Evolutionary conservation across 2,797 vertebrate species (phyloP), one percentile per base, ranked within the genome.

Genomic region (Sebastiscus tertius): DNA sequence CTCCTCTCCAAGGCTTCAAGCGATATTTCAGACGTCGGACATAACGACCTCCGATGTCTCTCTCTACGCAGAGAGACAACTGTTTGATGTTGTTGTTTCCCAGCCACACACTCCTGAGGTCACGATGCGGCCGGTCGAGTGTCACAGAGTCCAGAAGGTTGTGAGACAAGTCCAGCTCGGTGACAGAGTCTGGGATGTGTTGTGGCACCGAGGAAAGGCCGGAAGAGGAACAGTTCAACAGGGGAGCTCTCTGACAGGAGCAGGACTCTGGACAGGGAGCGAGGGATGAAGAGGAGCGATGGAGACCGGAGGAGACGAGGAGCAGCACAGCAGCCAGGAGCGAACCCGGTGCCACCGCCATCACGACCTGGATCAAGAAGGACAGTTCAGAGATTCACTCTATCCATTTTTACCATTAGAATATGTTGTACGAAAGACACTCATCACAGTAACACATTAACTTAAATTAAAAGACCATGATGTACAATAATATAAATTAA

Each of bases 161-260:
- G 62, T 95, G 88, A 56, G 96, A 96, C 60, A 96, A 54, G 81
- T 97, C 96, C 27, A 95, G 78, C 1, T 87, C 87, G n/a, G 84
- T 20, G 58, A 93, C 81, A 12, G 54, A 81, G 90, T 73, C 91
- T 46, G 85, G 55, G 62, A 82, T 2, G 26, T 42, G 89, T 49
- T 59, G 76, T 0, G 96, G 96, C 26, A 86, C 1, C 3, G 33
- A 7, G 39, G 79, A 89, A 6, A 96, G 89, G 72, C 94, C 89
- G 1, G 93, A 69, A 49, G 92, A 96, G 66, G 97, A 96, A 76
- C 97, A 97, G 68, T 97, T 97, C 68, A 96, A 42, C 4, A 91
- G 77, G 26, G 81, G 49, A 26, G 72, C 73, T 1, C 62, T 75
- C 27, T 91, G 90, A 94, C 96, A 94, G 10, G 22, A 33, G 84